Evolutionary conservation across 2,888 invertebrate species (phyloP).

Genomic region (Tipula lateralis): DNA sequence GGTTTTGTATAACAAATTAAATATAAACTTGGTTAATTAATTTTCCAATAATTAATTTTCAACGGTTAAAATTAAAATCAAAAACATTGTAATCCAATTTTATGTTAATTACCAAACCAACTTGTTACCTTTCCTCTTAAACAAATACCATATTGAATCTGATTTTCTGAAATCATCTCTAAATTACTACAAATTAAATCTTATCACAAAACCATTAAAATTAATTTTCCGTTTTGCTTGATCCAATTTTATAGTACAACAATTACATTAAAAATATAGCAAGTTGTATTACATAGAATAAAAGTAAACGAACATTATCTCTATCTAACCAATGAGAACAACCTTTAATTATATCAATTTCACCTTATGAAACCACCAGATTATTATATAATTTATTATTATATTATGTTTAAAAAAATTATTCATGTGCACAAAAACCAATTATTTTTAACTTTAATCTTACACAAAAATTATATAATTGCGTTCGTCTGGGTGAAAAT

Average conservation of each 20-base stretch:
- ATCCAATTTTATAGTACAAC: background rate
- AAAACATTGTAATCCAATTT: background rate
- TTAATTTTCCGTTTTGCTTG: conserved; percentile 11
- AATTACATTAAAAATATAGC: background rate
- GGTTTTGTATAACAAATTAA: no score
- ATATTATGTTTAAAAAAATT: background rate
- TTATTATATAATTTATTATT: background rate
- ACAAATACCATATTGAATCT: background rate
- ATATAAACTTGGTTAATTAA: no score
- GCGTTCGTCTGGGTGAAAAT: background rate
- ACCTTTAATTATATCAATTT: background rate
- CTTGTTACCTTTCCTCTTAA: background rate
- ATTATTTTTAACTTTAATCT: conserved; percentile 19
- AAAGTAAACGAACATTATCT: background rate
- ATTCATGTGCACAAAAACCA: background rate
- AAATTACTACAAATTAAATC: conserved; percentile 2
- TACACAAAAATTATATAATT: background rate
- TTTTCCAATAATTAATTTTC: no score
- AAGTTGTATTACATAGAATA: background rate
- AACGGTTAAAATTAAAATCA: no score
- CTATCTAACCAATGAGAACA: background rate
- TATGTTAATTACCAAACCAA: background rate
- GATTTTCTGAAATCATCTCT: background rate
- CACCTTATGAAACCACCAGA: conserved; percentile 6
- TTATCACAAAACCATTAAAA: conserved; percentile 5